A percentile compares a stretch with the other conserved stretches of the same genome.
Conservation (phyloP, 2,113 vertebrate genomes). For the Himantopus leucocephalus region DNA sequence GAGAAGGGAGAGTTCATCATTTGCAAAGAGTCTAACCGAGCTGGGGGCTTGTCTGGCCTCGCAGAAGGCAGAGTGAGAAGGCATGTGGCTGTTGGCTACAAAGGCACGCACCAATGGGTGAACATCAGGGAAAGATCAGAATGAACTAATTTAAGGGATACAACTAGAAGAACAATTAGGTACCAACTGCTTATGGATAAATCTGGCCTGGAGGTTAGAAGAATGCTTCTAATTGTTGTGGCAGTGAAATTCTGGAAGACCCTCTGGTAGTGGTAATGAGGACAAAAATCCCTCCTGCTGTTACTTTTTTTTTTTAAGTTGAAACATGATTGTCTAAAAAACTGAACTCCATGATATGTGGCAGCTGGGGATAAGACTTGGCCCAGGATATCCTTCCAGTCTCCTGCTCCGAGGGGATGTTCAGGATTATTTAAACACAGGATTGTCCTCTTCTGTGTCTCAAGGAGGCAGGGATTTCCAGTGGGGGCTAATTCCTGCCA, state of each 20-base stretch:
- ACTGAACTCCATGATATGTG: neutral
- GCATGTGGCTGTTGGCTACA: neutral
- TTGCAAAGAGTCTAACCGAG: neutral
- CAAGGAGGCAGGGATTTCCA: neutral
- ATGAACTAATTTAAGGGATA: neutral
- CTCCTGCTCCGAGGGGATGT: neutral
- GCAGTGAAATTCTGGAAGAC: neutral
- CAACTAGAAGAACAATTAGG: neutral
- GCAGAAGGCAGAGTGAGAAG: neutral
- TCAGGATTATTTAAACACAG: neutral
- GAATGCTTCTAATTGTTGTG: neutral
- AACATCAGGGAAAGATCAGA: neutral
- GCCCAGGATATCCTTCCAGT: neutral
- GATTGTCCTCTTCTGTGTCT: neutral
- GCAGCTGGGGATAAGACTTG: neutral
- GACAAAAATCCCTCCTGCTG: neutral
- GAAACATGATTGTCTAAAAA: neutral
- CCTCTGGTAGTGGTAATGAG: accelerated
- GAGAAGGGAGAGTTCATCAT: neutral
- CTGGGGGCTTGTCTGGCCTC: neutral
- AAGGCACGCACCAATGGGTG: neutral
- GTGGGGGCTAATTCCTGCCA: neutral
- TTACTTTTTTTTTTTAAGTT: neutral
- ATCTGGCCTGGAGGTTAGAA: neutral
- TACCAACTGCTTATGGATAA: neutral